A percentile compares a stretch with the other conserved stretches of the same genome.
These are phyloP conservation scores for Sitta europaea DNA, from an alignment of 2,113 vertebrate genomes.

Conservation along the genomic window DNA sequence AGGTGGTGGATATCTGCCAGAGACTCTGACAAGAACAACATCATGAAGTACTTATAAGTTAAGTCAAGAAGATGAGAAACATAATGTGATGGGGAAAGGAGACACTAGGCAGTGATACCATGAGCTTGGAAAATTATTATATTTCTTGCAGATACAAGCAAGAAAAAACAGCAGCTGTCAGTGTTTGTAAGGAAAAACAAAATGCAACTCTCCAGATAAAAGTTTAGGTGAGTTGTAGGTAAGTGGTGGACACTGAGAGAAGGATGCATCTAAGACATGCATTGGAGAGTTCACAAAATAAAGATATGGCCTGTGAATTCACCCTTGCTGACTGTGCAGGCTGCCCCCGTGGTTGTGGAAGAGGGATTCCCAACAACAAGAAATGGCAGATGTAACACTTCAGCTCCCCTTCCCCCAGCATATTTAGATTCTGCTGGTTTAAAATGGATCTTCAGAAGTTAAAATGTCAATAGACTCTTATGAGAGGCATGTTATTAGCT, in stretches of 20 bases:
- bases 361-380: background rate
- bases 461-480: constrained; percentile 44
- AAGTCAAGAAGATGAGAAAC: background rate
- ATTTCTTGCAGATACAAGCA: background rate
- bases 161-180: background rate
- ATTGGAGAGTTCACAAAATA: background rate
- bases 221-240: background rate
- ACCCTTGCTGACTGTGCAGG: background rate
- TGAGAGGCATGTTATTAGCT: background rate
- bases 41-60: background rate
- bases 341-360: background rate
- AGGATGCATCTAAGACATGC: background rate
- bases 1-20: background rate
- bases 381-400: background rate
- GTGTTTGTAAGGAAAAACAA: background rate
- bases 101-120: background rate
- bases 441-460: constrained; percentile 19
- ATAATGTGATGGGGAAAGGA: background rate
- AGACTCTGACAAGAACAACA: background rate
- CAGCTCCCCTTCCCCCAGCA: background rate
- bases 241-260: background rate
- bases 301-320: background rate
- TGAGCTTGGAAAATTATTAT: background rate
- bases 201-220: background rate
- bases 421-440: background rate